These are phyloP conservation scores for Halocynthia aurantium DNA, from an alignment of 23 tunicate species.

Conservation along the genomic window DNA sequence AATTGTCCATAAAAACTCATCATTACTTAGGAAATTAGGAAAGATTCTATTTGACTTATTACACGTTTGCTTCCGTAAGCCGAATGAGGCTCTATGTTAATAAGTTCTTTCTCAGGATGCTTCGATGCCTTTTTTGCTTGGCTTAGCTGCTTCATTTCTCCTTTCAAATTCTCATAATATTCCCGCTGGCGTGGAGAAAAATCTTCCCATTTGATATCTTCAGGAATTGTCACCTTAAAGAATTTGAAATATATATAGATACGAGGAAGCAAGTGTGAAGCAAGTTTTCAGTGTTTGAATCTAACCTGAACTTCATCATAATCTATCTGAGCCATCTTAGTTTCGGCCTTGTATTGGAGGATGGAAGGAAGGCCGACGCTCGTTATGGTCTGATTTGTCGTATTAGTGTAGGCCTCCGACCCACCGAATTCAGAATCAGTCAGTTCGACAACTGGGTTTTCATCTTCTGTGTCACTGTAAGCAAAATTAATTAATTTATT, in stretches of 20 bases:
- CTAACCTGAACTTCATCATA: conserved; percentile 44
- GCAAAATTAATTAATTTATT: background rate
- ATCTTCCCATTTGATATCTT: conserved; percentile 31
- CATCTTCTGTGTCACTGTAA: conserved; percentile 22
- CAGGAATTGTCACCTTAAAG: conserved; percentile 11
- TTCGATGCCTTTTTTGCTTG: conserved; percentile 1
- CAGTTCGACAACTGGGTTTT: conserved; percentile 19
- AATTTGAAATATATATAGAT: background rate
- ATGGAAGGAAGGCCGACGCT: conserved; percentile 67
- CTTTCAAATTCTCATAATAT: conserved; percentile 25
- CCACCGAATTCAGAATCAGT: conserved; percentile 2
- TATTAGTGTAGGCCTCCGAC: conserved; percentile 12
- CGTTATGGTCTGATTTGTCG: conserved; percentile 13
- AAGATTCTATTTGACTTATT: background rate
- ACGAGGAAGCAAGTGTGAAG: background rate
- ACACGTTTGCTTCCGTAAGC: conserved; percentile 52
- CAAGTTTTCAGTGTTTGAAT: background rate
- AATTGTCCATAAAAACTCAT: background rate
- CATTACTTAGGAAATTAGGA: too few relatives aligned
- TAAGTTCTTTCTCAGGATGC: conserved; percentile 11
- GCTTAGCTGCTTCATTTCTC: conserved; percentile 23
- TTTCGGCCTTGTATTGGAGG: conserved; percentile 68
- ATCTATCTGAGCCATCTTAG: conserved; percentile 30
- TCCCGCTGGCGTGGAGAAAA: conserved; percentile 36
- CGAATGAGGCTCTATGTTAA: conserved; percentile 66